Evolutionary conservation across 1,140 invertebrate species (phyloP).

Genomic region (Agrypnia vestita): DNA sequence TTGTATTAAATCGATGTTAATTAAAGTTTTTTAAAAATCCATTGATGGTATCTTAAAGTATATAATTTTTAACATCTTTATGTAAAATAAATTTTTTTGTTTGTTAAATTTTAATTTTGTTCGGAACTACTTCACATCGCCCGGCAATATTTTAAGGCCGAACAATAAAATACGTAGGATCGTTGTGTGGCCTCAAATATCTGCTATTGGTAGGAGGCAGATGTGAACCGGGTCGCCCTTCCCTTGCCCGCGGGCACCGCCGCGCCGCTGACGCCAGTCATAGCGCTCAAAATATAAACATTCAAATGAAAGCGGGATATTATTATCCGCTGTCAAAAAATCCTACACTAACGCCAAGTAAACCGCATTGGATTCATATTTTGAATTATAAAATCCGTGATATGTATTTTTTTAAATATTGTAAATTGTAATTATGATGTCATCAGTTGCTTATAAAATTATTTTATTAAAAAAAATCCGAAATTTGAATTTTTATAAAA

Average conservation of each 20-base stretch:
- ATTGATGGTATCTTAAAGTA: background rate
- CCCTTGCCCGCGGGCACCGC: constrained; percentile 44
- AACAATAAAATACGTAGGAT: constrained; percentile 46
- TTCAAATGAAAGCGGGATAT: background rate
- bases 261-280: background rate
- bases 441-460: too few relatives aligned
- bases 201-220: constrained; percentile 52
- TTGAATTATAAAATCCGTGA: too few relatives aligned
- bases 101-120: background rate
- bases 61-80: constrained; percentile 18
- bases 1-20: background rate
- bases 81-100: background rate
- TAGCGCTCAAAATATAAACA: constrained; percentile 3
- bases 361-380: too few relatives aligned
- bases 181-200: constrained; percentile 47
- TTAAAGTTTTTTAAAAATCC: constrained; percentile 5
- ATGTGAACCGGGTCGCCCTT: constrained; percentile 47
- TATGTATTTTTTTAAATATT: too few relatives aligned
- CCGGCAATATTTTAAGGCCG: constrained; percentile 51
- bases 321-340: too few relatives aligned
- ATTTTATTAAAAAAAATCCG: too few relatives aligned
- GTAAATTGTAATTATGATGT: too few relatives aligned
- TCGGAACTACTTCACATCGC: constrained; percentile 31
- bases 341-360: too few relatives aligned
- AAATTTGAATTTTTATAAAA: too few relatives aligned